Conservation (phyloP, 2,888 invertebrate genomes). For the Chrysotoxum bicinctum region DNA sequence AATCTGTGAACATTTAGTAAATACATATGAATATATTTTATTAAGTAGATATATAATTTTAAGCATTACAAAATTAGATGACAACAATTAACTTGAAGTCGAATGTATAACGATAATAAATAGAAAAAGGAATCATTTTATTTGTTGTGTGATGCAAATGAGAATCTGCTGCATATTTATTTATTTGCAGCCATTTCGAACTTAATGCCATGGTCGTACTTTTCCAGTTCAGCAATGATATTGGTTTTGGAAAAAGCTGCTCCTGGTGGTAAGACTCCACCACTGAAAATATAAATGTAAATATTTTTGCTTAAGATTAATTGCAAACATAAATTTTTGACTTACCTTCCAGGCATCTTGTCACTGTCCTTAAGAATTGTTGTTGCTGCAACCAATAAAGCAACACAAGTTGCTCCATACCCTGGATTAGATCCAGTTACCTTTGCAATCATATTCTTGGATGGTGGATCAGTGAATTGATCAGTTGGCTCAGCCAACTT, state of each 20-base stretch:
- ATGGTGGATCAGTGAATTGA: constrained; percentile 83
- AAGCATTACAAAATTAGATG: constrained; percentile 36
- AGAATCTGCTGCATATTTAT: constrained; percentile 58
- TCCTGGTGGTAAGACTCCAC: constrained; percentile 93
- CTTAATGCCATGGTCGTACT: constrained; percentile 85
- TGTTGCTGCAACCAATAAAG: constrained; percentile 88
- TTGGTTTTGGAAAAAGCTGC: constrained; percentile 92
- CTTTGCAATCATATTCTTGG: constrained; percentile 85
- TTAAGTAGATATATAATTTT: constrained; percentile 12
- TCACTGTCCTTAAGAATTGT: constrained; percentile 88
- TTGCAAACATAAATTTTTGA: neutral
- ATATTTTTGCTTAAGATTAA: neutral
- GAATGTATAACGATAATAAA: constrained; percentile 47
- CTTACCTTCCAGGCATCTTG: constrained; percentile 89
- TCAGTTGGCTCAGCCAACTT: constrained; percentile 83
- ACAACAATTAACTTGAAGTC: constrained; percentile 33
- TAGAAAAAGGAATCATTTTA: constrained; percentile 46
- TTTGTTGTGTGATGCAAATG: neutral
- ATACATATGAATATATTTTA: constrained; percentile 16
- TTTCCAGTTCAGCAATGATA: constrained; percentile 88
- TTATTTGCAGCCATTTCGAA: constrained; percentile 85
- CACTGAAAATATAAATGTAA: constrained; percentile 83
- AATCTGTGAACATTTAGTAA: neutral
- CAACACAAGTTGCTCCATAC: constrained; percentile 91
- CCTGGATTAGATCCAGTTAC: constrained; percentile 84